Evolutionary conservation across 1,140 invertebrate species (phyloP).

Genomic region (Tetraneura akinire): DNA sequence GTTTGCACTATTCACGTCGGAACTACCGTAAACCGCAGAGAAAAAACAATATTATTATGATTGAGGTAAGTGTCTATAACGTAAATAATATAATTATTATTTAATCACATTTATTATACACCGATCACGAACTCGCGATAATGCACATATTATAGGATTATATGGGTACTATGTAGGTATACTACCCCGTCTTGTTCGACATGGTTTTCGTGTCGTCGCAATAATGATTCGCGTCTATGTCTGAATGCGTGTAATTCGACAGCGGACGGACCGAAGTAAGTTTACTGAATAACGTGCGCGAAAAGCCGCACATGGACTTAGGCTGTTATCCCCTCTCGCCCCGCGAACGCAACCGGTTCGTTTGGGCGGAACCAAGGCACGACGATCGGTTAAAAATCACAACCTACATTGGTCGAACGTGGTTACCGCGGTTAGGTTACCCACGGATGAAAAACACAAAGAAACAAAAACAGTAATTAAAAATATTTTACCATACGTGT

Average conservation of each 20-base stretch:
- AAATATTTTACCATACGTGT: no score
- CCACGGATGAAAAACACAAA: background rate
- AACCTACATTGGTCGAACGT: slow-evolving; percentile 35
- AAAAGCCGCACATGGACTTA: slow-evolving; percentile 23
- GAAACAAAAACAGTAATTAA: no score
- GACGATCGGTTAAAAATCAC: slow-evolving; percentile 30
- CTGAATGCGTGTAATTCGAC: background rate
- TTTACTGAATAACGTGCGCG: slow-evolving; percentile 13
- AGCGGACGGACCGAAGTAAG: background rate
- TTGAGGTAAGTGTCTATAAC: background rate
- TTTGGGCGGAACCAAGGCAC: slow-evolving; percentile 13
- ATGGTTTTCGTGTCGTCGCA: background rate
- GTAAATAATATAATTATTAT: background rate
- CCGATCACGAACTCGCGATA: background rate
- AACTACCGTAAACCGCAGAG: no score
- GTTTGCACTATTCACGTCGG: no score
- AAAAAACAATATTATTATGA: background rate
- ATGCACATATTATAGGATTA: no score
- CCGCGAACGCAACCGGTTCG: slow-evolving; percentile 18
- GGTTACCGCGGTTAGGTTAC: background rate
- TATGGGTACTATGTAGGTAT: no score
- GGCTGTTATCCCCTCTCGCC: slow-evolving; percentile 14
- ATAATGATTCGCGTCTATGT: background rate
- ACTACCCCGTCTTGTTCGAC: background rate
- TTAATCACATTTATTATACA: background rate